These are phyloP conservation scores for Cerastis leucographa DNA, from an alignment of 2,888 invertebrate genomes.

Conservation along the genomic window DNA sequence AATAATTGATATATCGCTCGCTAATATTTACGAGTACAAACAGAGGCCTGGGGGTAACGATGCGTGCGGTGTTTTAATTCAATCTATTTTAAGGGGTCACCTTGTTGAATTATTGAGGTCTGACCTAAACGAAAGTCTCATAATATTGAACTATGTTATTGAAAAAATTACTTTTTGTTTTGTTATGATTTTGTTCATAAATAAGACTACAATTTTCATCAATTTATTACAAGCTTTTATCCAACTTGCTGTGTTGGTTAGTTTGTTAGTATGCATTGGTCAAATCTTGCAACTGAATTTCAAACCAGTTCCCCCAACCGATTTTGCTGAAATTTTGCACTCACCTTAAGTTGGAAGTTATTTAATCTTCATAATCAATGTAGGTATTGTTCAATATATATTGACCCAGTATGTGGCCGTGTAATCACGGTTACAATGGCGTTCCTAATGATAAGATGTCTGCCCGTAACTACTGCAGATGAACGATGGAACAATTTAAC, in stretches of 20 bases:
- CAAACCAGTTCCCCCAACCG: too few species aligned
- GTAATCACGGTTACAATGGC: neutral
- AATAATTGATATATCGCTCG: slow-evolving; percentile 40
- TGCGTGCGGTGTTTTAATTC: slow-evolving; percentile 42
- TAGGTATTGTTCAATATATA: neutral
- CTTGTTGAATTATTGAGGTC: slow-evolving; percentile 21
- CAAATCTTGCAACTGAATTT: too few species aligned
- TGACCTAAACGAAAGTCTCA: neutral
- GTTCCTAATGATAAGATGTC: neutral
- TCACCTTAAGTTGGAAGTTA: too few species aligned
- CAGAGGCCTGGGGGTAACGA: slow-evolving; percentile 16
- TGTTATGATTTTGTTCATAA: slow-evolving; percentile 1
- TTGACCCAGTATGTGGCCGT: neutral
- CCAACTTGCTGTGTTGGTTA: too few species aligned
- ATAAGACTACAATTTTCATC: neutral
- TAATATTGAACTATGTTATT: neutral
- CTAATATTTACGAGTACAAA: slow-evolving; percentile 16
- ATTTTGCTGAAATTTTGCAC: too few species aligned
- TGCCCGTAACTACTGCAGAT: neutral
- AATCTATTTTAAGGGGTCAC: slow-evolving; percentile 39
- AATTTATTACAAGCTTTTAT: neutral
- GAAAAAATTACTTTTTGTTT: neutral
- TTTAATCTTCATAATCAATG: neutral
- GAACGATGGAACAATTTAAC: neutral
- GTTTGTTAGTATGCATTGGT: too few species aligned